Conservation (phyloP, 2,797 vertebrate genomes). For the Pyrocephalus nanus region DNA sequence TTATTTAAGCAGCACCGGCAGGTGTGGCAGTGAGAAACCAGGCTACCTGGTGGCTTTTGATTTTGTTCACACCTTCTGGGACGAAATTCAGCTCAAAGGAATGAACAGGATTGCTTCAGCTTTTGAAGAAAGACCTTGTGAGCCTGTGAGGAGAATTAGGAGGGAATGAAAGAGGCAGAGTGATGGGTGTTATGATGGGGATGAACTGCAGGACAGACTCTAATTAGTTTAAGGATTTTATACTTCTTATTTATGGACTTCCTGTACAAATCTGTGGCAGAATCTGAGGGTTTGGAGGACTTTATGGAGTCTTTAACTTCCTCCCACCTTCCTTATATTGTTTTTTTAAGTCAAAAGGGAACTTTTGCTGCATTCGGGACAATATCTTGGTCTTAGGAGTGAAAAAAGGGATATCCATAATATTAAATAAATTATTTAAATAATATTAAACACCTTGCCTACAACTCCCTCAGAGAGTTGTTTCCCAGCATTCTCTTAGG, state of each 20-base stretch:
- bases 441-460: neutral
- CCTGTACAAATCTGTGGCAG: neutral
- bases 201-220: neutral
- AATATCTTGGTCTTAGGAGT: neutral
- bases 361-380: neutral
- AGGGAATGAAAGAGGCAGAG: neutral
- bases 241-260: neutral
- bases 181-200: neutral
- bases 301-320: neutral
- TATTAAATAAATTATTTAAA: neutral
- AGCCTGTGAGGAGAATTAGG: neutral
- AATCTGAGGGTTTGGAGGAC: neutral
- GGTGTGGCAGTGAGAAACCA: neutral
- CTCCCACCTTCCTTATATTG: fast-evolving
- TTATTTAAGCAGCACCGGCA: neutral
- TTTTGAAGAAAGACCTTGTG: constrained; percentile 35
- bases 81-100: neutral
- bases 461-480: neutral
- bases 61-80: neutral
- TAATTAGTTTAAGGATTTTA: constrained; percentile 12
- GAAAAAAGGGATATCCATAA: neutral
- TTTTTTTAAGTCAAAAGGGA: neutral
- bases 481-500: neutral
- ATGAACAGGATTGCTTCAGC: neutral
- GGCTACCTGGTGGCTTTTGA: constrained; percentile 7